Percentiles rank a stretch among this genome's conserved stretches.
Conservation (phyloP, 2,113 vertebrate genomes). For the Elanoides forficatus region DNA sequence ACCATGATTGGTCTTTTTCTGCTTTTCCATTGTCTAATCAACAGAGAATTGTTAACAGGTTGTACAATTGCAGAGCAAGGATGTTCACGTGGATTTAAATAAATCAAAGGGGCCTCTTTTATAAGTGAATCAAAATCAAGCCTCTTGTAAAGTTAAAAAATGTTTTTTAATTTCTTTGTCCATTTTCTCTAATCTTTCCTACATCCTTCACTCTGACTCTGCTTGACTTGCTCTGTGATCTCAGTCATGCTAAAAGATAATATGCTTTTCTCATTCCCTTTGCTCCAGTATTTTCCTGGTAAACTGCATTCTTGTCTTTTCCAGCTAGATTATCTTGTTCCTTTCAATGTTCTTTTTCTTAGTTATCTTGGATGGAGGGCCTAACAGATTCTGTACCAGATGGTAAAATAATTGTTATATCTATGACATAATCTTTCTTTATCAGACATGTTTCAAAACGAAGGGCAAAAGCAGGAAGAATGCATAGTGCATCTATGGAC, state of each 20-base stretch:
- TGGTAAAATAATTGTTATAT: slow-evolving; percentile 31
- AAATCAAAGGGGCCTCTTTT: slow-evolving; percentile 25
- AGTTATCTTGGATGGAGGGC: neutral
- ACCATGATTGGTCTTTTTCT: slow-evolving; percentile 37
- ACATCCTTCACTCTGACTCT: neutral
- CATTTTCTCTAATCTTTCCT: slow-evolving; percentile 28
- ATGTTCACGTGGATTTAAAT: slow-evolving; percentile 43
- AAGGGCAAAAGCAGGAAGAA: neutral
- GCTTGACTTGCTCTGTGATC: slow-evolving; percentile 14
- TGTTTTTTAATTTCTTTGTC: slow-evolving; percentile 38
- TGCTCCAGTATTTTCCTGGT: neutral
- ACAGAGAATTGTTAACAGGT: slow-evolving; percentile 53
- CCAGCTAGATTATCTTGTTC: neutral
- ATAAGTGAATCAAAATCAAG: slow-evolving; percentile 59
- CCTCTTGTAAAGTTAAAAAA: slow-evolving; percentile 49
- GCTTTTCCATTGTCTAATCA: slow-evolving; percentile 49
- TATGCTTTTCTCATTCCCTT: slow-evolving; percentile 3
- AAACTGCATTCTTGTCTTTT: neutral
- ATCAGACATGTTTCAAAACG: slow-evolving; percentile 25
- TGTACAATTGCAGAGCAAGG: slow-evolving; percentile 1
- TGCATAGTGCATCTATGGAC: neutral
- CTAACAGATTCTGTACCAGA: neutral
- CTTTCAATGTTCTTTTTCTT: neutral
- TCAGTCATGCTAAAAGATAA: neutral
- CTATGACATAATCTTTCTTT: slow-evolving; percentile 21